phyloP scores from a whole-genome alignment of 2,888 invertebrate genomes.

The Scaeva pyrastri region DNA sequence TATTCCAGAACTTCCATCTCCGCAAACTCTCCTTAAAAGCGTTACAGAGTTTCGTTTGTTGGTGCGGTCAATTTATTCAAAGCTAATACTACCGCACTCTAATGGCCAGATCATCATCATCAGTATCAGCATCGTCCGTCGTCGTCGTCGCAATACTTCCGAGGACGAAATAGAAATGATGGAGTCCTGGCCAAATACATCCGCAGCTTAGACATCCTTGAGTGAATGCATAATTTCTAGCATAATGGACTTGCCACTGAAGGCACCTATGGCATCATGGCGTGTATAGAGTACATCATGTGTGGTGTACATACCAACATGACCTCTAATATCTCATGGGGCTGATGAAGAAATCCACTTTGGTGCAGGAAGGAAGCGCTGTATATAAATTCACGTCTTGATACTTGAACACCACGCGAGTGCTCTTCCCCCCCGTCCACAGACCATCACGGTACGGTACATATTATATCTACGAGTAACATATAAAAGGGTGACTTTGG shows the following conservation, averaged over 20 bases:
- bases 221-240: conserved; percentile 64
- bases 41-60: conserved; percentile 41
- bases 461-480: too few relatives aligned
- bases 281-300: conserved; percentile 4
- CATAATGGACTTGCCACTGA: conserved; percentile 39
- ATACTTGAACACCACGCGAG: conserved; percentile 51
- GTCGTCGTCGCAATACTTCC: conserved; percentile 2
- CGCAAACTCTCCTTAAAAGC: conserved; percentile 31
- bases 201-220: conserved; percentile 61
- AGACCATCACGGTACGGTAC: too few relatives aligned
- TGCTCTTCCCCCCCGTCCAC: not conserved
- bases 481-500: conserved; percentile 45
- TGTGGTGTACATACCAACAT: conserved; percentile 15
- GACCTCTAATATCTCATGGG: conserved; percentile 61
- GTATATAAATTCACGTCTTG: conserved; percentile 63
- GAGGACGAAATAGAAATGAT: conserved; percentile 22
- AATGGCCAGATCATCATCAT: conserved; percentile 43
- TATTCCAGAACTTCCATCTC: not conserved
- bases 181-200: conserved; percentile 53
- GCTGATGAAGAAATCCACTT: conserved; percentile 73
- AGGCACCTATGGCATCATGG: too few relatives aligned
- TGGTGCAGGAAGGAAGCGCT: conserved; percentile 64
- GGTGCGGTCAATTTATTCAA: conserved; percentile 73
- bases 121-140: not conserved
- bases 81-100: conserved; percentile 49